A percentile compares a stretch with the other conserved stretches of the same genome.
Evolutionary conservation across 2,888 invertebrate species (phyloP).

Genomic region (Diarsia brunnea): DNA sequence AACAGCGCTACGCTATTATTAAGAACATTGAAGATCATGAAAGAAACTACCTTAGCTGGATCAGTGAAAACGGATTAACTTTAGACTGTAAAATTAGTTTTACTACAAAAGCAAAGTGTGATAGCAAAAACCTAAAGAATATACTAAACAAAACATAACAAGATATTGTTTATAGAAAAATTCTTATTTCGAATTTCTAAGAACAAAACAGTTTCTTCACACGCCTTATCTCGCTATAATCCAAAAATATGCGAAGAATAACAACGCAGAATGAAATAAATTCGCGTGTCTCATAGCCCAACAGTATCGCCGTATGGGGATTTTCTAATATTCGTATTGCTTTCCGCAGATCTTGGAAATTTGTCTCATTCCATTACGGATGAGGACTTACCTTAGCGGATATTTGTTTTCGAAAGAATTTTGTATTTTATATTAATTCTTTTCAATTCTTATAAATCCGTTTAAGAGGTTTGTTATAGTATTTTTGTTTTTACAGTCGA

Average conservation of each 20-base stretch:
- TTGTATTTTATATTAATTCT: slow-evolving; percentile 37
- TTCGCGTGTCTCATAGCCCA: slow-evolving; percentile 45
- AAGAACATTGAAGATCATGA: neutral
- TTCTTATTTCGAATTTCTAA: slow-evolving; percentile 9
- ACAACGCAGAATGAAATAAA: slow-evolving; percentile 37
- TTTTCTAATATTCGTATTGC: slow-evolving; percentile 67
- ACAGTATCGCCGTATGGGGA: slow-evolving; percentile 47
- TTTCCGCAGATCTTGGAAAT: slow-evolving; percentile 59
- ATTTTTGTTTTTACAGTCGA: slow-evolving; percentile 19
- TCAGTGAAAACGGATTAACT: neutral
- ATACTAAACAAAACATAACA: neutral
- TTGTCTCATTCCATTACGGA: slow-evolving; percentile 65
- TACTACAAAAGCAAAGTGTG: neutral
- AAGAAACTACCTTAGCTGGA: neutral
- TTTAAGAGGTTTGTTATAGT: neutral
- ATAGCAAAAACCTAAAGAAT: slow-evolving; percentile 16
- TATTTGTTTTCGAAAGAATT: slow-evolving; percentile 45
- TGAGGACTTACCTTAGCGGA: slow-evolving; percentile 48
- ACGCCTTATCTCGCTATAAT: slow-evolving; percentile 16
- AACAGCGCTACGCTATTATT: neutral
- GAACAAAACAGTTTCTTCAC: slow-evolving; percentile 12
- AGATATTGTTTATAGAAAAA: slow-evolving; percentile 6
- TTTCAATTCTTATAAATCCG: slow-evolving; percentile 35
- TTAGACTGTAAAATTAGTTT: neutral
- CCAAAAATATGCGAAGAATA: slow-evolving; percentile 28